Conservation (phyloP, 2,888 invertebrate species). For the Spilosoma lubricipeda region DNA sequence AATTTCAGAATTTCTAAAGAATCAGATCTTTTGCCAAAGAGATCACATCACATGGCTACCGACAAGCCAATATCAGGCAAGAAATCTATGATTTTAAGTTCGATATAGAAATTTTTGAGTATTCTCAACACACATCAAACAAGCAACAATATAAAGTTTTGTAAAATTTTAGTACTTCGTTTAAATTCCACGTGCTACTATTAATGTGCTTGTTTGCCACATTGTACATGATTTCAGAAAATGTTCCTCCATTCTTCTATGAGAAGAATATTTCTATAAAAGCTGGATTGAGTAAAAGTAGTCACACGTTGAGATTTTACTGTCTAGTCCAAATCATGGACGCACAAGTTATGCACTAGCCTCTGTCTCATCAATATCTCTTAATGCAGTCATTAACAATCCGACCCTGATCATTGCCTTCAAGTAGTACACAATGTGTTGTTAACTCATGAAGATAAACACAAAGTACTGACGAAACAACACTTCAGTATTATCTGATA, state of each 20-base stretch:
- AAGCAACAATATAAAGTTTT: background rate
- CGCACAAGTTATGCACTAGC: background rate
- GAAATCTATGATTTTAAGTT: background rate
- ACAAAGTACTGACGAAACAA: constrained; percentile 21
- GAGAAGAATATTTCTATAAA: background rate
- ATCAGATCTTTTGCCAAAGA: background rate
- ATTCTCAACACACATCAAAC: background rate
- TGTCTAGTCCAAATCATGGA: background rate
- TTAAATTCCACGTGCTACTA: background rate
- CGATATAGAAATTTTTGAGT: background rate
- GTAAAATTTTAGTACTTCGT: background rate
- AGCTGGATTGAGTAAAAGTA: background rate
- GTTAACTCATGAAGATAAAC: constrained; percentile 1
- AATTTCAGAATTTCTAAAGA: background rate
- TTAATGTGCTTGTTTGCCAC: background rate
- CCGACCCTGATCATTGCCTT: background rate
- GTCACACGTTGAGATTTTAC: background rate
- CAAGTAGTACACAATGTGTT: background rate
- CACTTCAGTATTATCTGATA: constrained; percentile 39
- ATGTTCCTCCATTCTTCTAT: background rate
- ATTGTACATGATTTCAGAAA: background rate
- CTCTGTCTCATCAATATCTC: too few species aligned
- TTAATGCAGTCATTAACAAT: background rate
- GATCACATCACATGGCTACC: background rate
- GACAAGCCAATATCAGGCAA: background rate